Percentiles rank a stretch among this genome's conserved stretches.
Evolutionary conservation across 2,888 invertebrate species (phyloP).

Genomic region (Caenorhabditis doughertyi): DNA sequence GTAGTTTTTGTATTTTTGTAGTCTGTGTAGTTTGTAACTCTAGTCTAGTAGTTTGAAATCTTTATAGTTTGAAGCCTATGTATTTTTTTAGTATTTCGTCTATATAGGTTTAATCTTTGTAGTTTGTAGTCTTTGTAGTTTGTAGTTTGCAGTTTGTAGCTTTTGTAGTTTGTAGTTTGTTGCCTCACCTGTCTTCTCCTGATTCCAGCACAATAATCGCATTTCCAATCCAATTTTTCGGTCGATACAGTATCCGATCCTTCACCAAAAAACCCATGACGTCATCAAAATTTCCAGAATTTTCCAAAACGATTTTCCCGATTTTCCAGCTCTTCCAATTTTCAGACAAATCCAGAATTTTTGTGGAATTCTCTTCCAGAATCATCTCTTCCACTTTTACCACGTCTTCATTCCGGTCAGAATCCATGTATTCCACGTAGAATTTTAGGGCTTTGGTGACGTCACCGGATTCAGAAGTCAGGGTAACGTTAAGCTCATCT

Average conservation of each 20-base stretch:
- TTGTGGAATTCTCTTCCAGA: background rate
- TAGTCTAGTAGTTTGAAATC: no score
- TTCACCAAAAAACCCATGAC: background rate
- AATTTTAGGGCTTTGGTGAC: slow-evolving; percentile 5
- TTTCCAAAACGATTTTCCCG: background rate
- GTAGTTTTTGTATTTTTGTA: background rate
- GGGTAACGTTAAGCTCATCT: background rate
- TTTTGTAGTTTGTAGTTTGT: no score
- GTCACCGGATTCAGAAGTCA: slow-evolving; percentile 10
- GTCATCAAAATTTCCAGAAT: background rate
- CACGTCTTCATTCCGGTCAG: slow-evolving; percentile 28
- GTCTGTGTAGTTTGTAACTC: background rate
- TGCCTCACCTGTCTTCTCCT: background rate
- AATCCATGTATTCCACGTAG: slow-evolving; percentile 15
- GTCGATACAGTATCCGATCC: background rate
- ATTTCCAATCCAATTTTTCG: background rate
- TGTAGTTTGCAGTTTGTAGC: background rate
- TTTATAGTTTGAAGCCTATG: no score
- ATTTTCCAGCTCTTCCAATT: slow-evolving; percentile 33
- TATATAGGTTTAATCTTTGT: background rate
- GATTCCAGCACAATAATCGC: slow-evolving; percentile 10
- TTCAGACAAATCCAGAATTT: slow-evolving; percentile 4
- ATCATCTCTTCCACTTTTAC: slow-evolving; percentile 13
- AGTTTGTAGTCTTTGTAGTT: background rate
- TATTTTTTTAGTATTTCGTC: no score